phyloP scores from a whole-genome alignment of 2,888 invertebrate genomes.

The Thymelicus lineola region DNA sequence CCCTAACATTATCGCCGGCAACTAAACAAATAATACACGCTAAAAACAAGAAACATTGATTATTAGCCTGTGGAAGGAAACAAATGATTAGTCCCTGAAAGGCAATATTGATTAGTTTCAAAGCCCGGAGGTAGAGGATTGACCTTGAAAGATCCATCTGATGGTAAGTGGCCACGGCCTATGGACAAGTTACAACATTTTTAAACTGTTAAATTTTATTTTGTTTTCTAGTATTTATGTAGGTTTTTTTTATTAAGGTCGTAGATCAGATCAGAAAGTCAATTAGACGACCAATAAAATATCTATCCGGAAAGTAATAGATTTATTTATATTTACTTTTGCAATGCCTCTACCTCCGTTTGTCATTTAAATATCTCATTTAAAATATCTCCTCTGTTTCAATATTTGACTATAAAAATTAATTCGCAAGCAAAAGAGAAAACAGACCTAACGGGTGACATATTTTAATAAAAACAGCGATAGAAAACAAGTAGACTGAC shows the following conservation, averaged over 20 bases:
- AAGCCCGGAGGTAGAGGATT: slow-evolving; percentile 39
- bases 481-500: too few species aligned
- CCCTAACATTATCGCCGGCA: slow-evolving; percentile 55
- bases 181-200: too few species aligned
- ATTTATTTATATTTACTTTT: neutral
- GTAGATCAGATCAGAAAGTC: too few species aligned
- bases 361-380: neutral
- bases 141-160: too few species aligned
- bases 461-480: too few species aligned
- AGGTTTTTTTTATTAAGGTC: too few species aligned
- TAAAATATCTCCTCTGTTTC: neutral
- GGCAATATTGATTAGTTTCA: slow-evolving; percentile 54
- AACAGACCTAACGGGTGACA: slow-evolving; percentile 5
- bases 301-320: too few species aligned
- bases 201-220: too few species aligned
- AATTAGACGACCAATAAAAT: too few species aligned
- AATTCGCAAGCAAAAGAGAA: slow-evolving; percentile 1
- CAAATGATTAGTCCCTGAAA: slow-evolving; percentile 65
- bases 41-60: slow-evolving; percentile 63
- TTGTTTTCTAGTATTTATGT: too few species aligned
- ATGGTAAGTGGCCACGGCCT: too few species aligned
- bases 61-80: slow-evolving; percentile 68
- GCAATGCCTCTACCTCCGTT: slow-evolving; percentile 11
- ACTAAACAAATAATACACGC: slow-evolving; percentile 59
- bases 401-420: neutral